Base-by-base conservation (phyloP, 1,140 invertebrate species). In the Trichoplusia ni region DNA sequence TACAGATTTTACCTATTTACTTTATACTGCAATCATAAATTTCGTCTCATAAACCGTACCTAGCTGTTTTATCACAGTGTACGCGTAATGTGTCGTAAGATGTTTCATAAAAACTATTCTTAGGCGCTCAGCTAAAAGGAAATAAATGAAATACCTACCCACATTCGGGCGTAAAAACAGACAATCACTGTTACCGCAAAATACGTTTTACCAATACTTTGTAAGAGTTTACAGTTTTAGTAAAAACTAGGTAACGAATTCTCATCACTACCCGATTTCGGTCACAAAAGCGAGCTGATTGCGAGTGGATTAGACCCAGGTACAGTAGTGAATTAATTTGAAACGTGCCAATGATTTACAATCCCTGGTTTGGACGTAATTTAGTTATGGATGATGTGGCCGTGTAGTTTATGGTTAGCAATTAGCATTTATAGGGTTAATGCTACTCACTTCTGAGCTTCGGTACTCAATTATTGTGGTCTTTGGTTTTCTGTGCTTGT, bases 341-440 rank as follows among this genome's bases (percentile, higher is more conserved):
- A 72, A 79, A 77, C 79, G 76, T 79, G 76, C 77, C 79, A 81
- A 86, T 86, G 82, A 84, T 86, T 84, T 84, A 84, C 71, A 65
- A 66, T 65, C 66, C 53, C 73, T 78, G 72, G 77, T 82, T 78
- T 73, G 65, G 71, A 63, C 65, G 73, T 75, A 77, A 80, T 82
- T 78, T 78, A 72, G 79, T 79, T 76, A 79, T 79, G 74, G 74
- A 73, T 75, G 64, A 76, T 69, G 75, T 70, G 70, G 74, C 54
- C 56, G 42, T 69, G 69, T 72, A 70, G 74, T 77, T 81, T 79
- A 62, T 62, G 21, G 46, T 19, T 14, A 1, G 14, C 56, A 67
- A 73, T 71, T 73, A 77, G 37, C 47, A 65, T 77, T 66, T 62
- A 63, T 44, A 56, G 25, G 33, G 21, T 37, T 61, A 51, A 68